Evolutionary conservation across 2,113 vertebrate genomes (phyloP).

Genomic region (Scalopus aquaticus): DNA sequence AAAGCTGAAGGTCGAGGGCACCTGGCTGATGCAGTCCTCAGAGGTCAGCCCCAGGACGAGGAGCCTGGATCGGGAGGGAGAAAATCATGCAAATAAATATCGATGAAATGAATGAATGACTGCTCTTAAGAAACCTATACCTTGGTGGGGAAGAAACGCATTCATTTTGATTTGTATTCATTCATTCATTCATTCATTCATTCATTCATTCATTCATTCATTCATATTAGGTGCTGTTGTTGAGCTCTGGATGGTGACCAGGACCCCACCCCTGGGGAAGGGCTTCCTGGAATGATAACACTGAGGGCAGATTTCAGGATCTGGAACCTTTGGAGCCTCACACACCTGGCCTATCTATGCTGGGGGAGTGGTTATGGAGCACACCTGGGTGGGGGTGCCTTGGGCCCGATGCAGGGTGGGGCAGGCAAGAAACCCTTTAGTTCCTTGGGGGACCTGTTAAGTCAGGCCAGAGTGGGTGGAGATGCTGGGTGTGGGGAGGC

Average conservation of each 20-base stretch:
- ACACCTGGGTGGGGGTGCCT: background rate
- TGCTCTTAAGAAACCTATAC: background rate
- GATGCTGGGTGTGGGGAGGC: background rate
- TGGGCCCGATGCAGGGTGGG: fast-evolving
- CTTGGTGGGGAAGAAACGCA: background rate
- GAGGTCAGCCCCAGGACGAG: background rate
- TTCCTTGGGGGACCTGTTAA: background rate
- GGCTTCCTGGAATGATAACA: background rate
- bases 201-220: background rate
- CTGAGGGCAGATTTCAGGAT: background rate
- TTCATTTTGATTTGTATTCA: background rate
- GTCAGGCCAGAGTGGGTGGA: background rate
- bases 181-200: background rate
- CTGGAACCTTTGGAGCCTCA: background rate
- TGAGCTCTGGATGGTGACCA: background rate
- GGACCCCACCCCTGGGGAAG: background rate
- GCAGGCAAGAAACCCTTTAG: background rate
- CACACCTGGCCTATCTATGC: background rate
- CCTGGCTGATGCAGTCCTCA: background rate
- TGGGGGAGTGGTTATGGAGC: background rate
- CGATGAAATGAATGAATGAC: too few relatives aligned
- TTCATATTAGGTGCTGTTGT: background rate
- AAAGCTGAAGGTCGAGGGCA: background rate
- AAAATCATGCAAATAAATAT: background rate
- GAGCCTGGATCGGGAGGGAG: background rate